These are phyloP conservation scores for Vireo griseus DNA, from an alignment of 2,797 vertebrate genomes.

Conservation along the genomic window DNA sequence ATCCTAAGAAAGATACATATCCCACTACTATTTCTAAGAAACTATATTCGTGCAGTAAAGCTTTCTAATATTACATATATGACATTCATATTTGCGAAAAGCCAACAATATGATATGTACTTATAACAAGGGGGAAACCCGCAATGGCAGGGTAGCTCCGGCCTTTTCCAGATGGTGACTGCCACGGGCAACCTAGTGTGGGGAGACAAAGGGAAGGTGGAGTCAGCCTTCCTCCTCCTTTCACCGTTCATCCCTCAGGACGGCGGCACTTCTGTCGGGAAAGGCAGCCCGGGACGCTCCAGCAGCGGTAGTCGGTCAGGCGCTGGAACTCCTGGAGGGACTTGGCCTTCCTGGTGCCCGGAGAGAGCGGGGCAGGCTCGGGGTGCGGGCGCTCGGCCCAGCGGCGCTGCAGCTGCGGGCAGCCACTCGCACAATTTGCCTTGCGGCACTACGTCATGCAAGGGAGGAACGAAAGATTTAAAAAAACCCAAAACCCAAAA, in stretches of 20 bases:
- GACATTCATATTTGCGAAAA: too few relatives aligned
- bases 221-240: rapidly evolving
- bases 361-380: too few relatives aligned
- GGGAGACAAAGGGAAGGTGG: not conserved
- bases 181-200: rapidly evolving
- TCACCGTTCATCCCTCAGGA: not conserved
- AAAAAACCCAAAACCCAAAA: too few relatives aligned
- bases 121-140: not conserved
- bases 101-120: too few relatives aligned
- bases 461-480: too few relatives aligned
- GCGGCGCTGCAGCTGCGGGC: not conserved
- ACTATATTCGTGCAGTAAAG: too few relatives aligned
- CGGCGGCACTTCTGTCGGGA: too few relatives aligned
- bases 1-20: too few relatives aligned
- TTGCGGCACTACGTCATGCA: too few relatives aligned
- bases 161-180: not conserved
- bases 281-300: rapidly evolving
- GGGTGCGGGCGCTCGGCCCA: rapidly evolving
- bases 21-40: too few relatives aligned
- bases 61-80: too few relatives aligned
- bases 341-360: rapidly evolving
- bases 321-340: not conserved
- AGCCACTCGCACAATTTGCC: rapidly evolving
- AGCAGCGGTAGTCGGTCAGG: rapidly evolving
- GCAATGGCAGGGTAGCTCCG: not conserved